Percentiles rank a stretch among this genome's conserved stretches.
Conservation (phyloP, 2,113 vertebrate genomes). For the Pollimyrus isidori region DNA sequence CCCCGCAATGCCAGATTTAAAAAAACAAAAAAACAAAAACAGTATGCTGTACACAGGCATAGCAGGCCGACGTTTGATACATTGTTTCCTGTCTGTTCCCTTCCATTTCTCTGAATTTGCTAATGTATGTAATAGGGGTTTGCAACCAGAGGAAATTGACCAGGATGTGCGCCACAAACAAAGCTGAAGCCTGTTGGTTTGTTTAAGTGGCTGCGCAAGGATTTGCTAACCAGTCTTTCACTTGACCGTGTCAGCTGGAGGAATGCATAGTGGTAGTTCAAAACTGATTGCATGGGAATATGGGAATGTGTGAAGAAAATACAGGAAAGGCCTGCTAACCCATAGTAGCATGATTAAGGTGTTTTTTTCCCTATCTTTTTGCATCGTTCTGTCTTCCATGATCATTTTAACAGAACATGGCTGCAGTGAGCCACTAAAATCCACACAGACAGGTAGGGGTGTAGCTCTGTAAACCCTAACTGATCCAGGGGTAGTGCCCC, state of each 20-base stretch:
- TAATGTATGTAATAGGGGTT: constrained; percentile 3
- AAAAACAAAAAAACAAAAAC: not conserved
- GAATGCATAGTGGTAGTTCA: not conserved
- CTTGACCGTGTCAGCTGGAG: not conserved
- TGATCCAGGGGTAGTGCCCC: not conserved
- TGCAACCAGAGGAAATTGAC: not conserved
- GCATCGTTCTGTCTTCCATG: not conserved
- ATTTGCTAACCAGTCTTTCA: not conserved
- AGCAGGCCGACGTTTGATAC: not conserved
- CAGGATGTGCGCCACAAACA: not conserved
- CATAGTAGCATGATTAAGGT: not conserved
- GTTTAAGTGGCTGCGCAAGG: not conserved
- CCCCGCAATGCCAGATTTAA: constrained; percentile 36
- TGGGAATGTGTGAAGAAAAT: not conserved
- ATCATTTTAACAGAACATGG: not conserved
- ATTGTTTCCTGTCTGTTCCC: not conserved
- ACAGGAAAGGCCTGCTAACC: not conserved
- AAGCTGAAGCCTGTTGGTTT: not conserved
- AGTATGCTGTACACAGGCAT: not conserved
- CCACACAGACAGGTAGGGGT: not conserved
- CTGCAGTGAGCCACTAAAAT: not conserved
- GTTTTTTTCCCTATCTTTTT: not conserved
- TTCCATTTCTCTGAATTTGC: not conserved
- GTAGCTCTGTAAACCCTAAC: not conserved
- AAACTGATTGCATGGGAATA: not conserved